Conservation (phyloP, 2,888 invertebrate genomes). For the Ennomos quercinarius region DNA sequence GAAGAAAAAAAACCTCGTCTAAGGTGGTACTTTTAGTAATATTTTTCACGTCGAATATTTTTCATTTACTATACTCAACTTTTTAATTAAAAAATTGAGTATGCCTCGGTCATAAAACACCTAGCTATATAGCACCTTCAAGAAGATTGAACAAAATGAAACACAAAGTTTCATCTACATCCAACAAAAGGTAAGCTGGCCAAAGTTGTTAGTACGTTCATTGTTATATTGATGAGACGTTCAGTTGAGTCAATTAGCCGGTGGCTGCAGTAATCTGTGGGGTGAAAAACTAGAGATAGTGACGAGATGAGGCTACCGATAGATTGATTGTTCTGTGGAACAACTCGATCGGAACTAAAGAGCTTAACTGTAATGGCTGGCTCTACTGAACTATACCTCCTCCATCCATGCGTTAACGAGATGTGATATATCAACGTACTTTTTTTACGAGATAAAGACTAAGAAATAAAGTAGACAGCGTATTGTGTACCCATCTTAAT, state of each 20-base stretch:
- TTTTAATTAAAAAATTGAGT: slow-evolving; percentile 19
- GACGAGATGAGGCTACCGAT: slow-evolving; percentile 45
- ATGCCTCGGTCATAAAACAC: slow-evolving; percentile 3
- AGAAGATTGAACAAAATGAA: slow-evolving; percentile 21
- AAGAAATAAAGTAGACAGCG: not conserved
- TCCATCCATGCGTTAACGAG: slow-evolving; percentile 16
- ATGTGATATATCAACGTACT: slow-evolving; percentile 22
- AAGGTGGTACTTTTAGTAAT: slow-evolving; percentile 1
- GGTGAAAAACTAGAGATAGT: slow-evolving; percentile 46
- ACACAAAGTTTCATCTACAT: slow-evolving; percentile 11
- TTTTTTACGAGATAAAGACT: slow-evolving; percentile 9
- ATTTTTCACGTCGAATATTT: slow-evolving; percentile 6
- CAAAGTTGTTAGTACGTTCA: slow-evolving; percentile 12
- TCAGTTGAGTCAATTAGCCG: slow-evolving; percentile 23
- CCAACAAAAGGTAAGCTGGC: slow-evolving; percentile 5
- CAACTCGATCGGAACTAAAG: slow-evolving; percentile 42
- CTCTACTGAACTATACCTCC: slow-evolving; percentile 38
- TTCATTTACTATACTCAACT: slow-evolving; percentile 1
- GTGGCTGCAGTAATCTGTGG: slow-evolving; percentile 31
- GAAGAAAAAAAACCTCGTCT: no score
- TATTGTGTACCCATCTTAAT: not conserved
- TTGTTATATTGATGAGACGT: slow-evolving; percentile 24
- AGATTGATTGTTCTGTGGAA: slow-evolving; percentile 49
- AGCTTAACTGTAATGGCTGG: slow-evolving; percentile 40
- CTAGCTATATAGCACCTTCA: slow-evolving; percentile 12